Percentiles rank a stretch among this genome's conserved stretches.
These are phyloP conservation scores for Caenorhabditis brenneri DNA, from an alignment of 1,140 invertebrate genomes.

Conservation along the genomic window DNA sequence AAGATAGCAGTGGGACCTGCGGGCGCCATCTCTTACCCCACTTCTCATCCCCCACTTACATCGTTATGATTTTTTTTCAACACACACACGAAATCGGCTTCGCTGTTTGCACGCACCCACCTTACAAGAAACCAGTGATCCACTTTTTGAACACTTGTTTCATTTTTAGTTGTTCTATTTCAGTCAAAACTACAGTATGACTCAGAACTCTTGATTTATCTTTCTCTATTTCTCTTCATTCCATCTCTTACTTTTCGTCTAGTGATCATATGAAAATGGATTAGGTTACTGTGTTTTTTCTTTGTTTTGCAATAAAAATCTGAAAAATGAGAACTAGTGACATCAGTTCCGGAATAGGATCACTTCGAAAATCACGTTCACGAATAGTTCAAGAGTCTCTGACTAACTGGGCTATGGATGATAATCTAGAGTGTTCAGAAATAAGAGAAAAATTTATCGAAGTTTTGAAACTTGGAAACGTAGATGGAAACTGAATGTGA, in stretches of 20 bases:
- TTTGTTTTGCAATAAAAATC: not conserved
- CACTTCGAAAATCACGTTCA: no score
- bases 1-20: not conserved
- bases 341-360: no score
- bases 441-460: no score
- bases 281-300: slow-evolving; percentile 10
- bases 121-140: slow-evolving; percentile 12
- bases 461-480: no score
- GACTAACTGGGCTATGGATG: no score
- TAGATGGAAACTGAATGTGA: no score
- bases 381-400: no score
- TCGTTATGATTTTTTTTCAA: slow-evolving; percentile 34
- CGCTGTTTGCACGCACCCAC: slow-evolving; percentile 34
- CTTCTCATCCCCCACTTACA: slow-evolving; percentile 13
- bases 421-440: no score
- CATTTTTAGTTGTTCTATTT: slow-evolving; percentile 21
- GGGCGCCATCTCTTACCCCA: slow-evolving; percentile 7
- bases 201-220: not conserved
- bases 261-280: slow-evolving; percentile 11
- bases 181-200: not conserved
- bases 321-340: no score
- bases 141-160: slow-evolving; percentile 31
- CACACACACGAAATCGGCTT: not conserved
- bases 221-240: not conserved
- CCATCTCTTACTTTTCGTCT: not conserved